A percentile compares a stretch with the other conserved stretches of the same genome.
Evolutionary conservation across 1,140 invertebrate species (phyloP).

Genomic region (Temnothorax longispinosus): DNA sequence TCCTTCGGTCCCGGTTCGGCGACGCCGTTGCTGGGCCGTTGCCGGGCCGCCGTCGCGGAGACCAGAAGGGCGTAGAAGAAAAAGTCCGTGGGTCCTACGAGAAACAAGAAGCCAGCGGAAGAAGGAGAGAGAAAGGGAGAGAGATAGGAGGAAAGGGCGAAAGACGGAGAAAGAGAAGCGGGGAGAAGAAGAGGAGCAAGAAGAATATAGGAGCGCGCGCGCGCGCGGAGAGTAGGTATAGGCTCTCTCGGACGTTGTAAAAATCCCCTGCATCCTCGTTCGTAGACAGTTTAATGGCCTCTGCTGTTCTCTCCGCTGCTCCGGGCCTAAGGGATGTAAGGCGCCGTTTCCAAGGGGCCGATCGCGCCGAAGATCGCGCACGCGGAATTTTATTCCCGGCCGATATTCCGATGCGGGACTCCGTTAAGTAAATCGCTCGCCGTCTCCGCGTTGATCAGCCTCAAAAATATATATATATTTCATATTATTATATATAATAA

Average conservation of each 20-base stretch:
- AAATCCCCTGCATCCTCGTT: constrained; percentile 74
- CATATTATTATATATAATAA: background rate
- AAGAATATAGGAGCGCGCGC: constrained; percentile 62
- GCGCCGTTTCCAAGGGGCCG: constrained; percentile 77
- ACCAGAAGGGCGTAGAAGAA: constrained; percentile 73
- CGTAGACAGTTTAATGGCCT: constrained; percentile 84
- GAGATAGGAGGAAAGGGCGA: background rate
- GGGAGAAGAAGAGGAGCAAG: constrained; percentile 63
- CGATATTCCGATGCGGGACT: background rate
- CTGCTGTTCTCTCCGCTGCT: constrained; percentile 69
- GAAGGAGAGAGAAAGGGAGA: constrained; percentile 58
- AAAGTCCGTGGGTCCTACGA: constrained; percentile 66
- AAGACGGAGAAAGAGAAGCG: constrained; percentile 45
- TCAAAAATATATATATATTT: background rate
- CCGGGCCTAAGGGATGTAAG: constrained; percentile 77
- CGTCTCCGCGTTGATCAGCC: background rate
- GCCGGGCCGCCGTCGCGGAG: constrained; percentile 65
- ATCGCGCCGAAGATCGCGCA: constrained; percentile 15
- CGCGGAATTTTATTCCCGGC: background rate
- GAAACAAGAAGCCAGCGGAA: constrained; percentile 67
- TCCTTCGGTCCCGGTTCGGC: constrained; percentile 55
- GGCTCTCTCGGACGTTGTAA: constrained; percentile 76
- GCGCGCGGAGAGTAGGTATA: constrained; percentile 68
- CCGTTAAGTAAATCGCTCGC: background rate
- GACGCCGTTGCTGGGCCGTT: constrained; percentile 75